Evolutionary conservation across 2,113 vertebrate species (phyloP).

Genomic region (Tiliqua scincoides): DNA sequence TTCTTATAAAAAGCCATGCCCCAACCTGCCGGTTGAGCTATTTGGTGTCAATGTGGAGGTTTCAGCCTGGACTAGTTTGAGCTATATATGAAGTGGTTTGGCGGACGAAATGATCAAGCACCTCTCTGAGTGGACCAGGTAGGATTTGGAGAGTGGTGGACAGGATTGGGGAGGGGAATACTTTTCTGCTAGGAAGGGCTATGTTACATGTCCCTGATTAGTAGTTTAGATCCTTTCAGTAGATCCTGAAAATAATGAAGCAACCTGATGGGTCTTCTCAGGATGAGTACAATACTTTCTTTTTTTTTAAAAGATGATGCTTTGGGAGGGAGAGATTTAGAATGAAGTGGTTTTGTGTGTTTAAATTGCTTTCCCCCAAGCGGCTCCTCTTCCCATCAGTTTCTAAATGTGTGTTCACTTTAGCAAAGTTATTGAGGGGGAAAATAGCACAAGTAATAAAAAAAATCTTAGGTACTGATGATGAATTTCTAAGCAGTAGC

Average conservation of each 20-base stretch:
- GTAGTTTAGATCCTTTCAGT: not conserved
- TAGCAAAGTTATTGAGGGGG: not conserved
- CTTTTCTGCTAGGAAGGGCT: not conserved
- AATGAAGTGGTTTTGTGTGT: not conserved
- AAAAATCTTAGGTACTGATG: not conserved
- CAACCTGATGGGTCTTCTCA: not conserved
- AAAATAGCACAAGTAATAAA: not conserved
- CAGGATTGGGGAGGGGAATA: not conserved
- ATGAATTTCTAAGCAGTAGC: not conserved
- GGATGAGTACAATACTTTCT: not conserved
- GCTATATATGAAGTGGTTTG: not conserved
- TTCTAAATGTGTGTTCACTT: not conserved
- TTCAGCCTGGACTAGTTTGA: not conserved
- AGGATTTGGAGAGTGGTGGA: not conserved
- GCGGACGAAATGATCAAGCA: not conserved
- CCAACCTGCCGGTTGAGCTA: not conserved
- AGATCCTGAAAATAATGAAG: not conserved
- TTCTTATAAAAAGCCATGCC: not conserved
- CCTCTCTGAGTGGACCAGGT: not conserved
- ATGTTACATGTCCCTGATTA: not conserved
- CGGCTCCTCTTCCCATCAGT: not conserved
- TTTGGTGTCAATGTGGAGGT: not conserved
- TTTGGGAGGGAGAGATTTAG: not conserved
- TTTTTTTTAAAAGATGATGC: not conserved
- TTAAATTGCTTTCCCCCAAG: not conserved